These are phyloP conservation scores for Caloenas nicobarica DNA, from an alignment of 2,113 vertebrate genomes.

Conservation along the genomic window DNA sequence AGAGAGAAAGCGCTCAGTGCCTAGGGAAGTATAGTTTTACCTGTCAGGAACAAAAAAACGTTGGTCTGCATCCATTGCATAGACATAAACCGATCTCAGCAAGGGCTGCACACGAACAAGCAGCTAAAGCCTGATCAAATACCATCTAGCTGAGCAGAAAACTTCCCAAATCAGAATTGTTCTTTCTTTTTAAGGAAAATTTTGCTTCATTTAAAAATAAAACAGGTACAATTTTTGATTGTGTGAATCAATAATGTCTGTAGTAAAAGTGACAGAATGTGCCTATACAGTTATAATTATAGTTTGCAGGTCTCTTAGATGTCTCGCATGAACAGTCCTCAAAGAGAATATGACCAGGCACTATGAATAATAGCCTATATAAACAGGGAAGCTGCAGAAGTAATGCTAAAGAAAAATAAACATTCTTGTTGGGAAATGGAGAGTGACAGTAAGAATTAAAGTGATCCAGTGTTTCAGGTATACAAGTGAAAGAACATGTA, in stretches of 20 bases:
- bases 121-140: background rate
- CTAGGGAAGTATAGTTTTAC: conserved; percentile 44
- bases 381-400: background rate
- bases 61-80: background rate
- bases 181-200: background rate
- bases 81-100: background rate
- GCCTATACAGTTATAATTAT: background rate
- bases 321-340: background rate
- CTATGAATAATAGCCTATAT: background rate
- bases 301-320: background rate
- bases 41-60: background rate
- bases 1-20: background rate
- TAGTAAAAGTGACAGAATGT: background rate
- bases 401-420: conserved; percentile 23
- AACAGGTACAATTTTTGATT: background rate
- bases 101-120: background rate
- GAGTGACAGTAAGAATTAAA: background rate
- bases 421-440: background rate
- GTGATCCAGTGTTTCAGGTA: background rate
- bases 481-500: background rate
- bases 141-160: background rate
- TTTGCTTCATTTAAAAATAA: background rate
- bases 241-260: background rate
- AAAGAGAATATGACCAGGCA: background rate
- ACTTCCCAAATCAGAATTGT: background rate